Base-by-base conservation (phyloP, 2,888 invertebrate genomes). In the Ethmia dodecea region DNA sequence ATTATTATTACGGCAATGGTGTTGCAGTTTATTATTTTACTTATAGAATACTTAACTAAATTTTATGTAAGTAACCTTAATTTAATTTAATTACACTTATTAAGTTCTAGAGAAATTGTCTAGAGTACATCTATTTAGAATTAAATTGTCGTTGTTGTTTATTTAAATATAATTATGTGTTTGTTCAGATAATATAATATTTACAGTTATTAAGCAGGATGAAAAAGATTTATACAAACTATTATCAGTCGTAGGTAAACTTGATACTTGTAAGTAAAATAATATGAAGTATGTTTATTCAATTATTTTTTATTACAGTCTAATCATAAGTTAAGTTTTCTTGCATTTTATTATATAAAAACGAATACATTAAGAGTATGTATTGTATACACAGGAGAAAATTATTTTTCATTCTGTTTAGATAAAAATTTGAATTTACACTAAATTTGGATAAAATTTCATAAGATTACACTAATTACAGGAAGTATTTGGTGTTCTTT, bases 71-170 rank as follows among this genome's bases (percentile, higher is more conserved):
- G 31, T 43, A 40, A n/a, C 35, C 24, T 42, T 43, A 42, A 6
- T 3, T 26, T 26, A 26, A 6, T 12, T 43, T 32, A 36, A 42
- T 42, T 46, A 43, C 31, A 18, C 5, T 18, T 5, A 8, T n/a
- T n/a, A n/a, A n/a, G n/a, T n/a, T n/a, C n/a, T n/a, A 22, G 32
- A 40, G 45, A 49, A 55, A 40, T 44, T 66, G 53, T 68, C 71
- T 77, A 78, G 52, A 52, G 64, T 72, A 79, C 71, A 78, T 50
- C 65, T 54, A 83, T 84, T 86, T 86, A 86, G 84, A 86, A 86
- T 84, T 79, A 84, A 71, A 61, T 79, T 73, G 72, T 86, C 83
- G 84, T 86, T 81, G 84, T 83, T 71, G 64, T 72, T 56, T 67
- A 31, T 32, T 27, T 35, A 31, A 36, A 31, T 35, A 31, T 20